Base-by-base conservation (phyloP, 2,888 invertebrate species). In the Parnassius apollo region DNA sequence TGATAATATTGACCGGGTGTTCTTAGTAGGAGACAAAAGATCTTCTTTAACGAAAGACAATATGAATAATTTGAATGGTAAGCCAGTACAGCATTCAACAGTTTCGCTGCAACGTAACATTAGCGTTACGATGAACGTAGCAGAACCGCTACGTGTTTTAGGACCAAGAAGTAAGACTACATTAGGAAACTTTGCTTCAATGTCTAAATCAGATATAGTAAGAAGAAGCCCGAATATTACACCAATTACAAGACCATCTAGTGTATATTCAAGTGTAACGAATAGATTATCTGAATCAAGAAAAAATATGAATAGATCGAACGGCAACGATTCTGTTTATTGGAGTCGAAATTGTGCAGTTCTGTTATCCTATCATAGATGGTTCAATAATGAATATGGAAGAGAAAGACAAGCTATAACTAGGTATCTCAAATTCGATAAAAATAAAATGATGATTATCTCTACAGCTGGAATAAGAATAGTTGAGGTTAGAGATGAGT, bases 1-100 rank as follows among this genome's bases (percentile, higher is more conserved):
- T 80, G 96, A 97, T 81, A 95, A 96, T 72, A 93, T 97, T 60
- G 94, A 96, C 77, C 93, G 95, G 64, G 95, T 96, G 46, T 96
- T 97, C 76, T 92, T 94, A n/a, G 92, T 93, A 4, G 93, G 93
- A 13, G 93, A 93, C 66, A 92, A 92, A 69, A 89, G 83, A 71
- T 83, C 88, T 48, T 70, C 81, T 54, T 66, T 91, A 67, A 69
- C 81, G 48, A 91, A 88, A 78, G 93, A 93, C 71, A 90, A 84
- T 54, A 93, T 93, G 86, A 93, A 93, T 64, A 94, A 94, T 75
- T 91, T 90, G 46, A 92, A 87, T 67, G 92, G 93, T 52, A 92
- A 93, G 74, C 93, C 93, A 65, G 93, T 94, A 22, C 94, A 94
- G 73, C 94, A 94, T 80, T 93, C 94, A 9, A 94, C 93, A 0